Percentiles rank a stretch among this genome's conserved stretches.
Conservation (phyloP, 2,888 invertebrate species). For the Poecilus cupreus region DNA sequence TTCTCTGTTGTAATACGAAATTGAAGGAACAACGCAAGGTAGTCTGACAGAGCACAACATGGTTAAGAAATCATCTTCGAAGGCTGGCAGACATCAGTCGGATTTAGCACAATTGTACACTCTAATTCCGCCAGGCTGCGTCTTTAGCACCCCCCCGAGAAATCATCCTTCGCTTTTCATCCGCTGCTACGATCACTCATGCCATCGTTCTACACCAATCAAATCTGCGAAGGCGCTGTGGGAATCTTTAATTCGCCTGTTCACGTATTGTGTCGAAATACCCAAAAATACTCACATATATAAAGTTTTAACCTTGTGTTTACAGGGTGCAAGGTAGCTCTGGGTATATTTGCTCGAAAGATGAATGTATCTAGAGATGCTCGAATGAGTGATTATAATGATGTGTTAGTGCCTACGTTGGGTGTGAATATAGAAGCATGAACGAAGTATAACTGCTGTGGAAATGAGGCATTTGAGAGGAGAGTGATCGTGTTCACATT, state of each 20-base stretch:
- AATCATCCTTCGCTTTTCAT: conserved; percentile 57
- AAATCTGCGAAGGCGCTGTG: conserved; percentile 20
- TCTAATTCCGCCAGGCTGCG: conserved; percentile 52
- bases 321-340: too few relatives aligned
- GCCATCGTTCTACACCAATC: background rate
- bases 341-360: too few relatives aligned
- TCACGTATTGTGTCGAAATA: too few relatives aligned
- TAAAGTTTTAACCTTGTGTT: too few relatives aligned
- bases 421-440: too few relatives aligned
- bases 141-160: conserved; percentile 52
- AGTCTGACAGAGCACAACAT: background rate
- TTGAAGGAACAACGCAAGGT: conserved; percentile 7
- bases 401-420: too few relatives aligned
- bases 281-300: too few relatives aligned
- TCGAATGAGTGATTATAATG: too few relatives aligned
- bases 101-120: conserved; percentile 38
- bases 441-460: too few relatives aligned
- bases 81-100: background rate
- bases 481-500: too few relatives aligned
- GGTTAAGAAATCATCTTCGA: background rate
- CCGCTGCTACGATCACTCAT: conserved; percentile 56
- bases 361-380: too few relatives aligned
- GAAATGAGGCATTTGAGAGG: too few relatives aligned
- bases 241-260: conserved; percentile 54
- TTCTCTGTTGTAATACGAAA: conserved; percentile 40